Conservation (phyloP, 53 echinoderm and acorn worm genomes). For the Henricia sp. region DNA sequence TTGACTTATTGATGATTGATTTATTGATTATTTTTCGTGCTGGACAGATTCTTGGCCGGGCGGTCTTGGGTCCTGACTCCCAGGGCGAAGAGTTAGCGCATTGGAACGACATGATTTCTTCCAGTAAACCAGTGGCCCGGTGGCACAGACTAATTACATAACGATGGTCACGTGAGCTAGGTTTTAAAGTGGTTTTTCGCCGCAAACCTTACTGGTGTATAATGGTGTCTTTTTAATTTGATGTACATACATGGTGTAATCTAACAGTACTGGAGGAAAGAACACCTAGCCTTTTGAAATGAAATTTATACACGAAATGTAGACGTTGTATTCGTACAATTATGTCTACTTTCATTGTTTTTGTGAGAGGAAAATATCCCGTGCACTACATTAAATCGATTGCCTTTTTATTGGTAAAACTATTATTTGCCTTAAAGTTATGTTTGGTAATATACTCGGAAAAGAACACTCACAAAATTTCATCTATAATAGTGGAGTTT, state of each 20-base stretch:
- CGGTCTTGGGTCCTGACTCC: conserved; percentile 85
- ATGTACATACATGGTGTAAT: background rate
- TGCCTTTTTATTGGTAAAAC: no score
- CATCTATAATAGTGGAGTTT: no score
- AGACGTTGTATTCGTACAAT: no score
- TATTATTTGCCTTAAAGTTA: no score
- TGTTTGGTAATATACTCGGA: no score
- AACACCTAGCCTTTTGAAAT: background rate
- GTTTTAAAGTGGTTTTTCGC: no score
- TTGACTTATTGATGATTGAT: no score
- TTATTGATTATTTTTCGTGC: background rate
- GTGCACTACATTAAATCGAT: no score
- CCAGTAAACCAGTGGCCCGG: conserved; percentile 91
- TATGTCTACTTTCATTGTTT: no score
- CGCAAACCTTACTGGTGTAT: background rate
- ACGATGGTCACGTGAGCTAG: background rate
- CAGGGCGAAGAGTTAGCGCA: conserved; percentile 98
- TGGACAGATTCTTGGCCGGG: conserved; percentile 80
- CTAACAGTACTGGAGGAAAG: background rate
- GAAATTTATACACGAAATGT: background rate
- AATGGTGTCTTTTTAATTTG: background rate
- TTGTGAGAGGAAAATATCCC: no score
- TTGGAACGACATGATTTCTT: conserved; percentile 99
- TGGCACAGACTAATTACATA: conserved; percentile 93
- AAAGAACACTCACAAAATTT: no score